phyloP scores from a whole-genome alignment of 2,888 invertebrate species.

The Falcaria lacertinaria region DNA sequence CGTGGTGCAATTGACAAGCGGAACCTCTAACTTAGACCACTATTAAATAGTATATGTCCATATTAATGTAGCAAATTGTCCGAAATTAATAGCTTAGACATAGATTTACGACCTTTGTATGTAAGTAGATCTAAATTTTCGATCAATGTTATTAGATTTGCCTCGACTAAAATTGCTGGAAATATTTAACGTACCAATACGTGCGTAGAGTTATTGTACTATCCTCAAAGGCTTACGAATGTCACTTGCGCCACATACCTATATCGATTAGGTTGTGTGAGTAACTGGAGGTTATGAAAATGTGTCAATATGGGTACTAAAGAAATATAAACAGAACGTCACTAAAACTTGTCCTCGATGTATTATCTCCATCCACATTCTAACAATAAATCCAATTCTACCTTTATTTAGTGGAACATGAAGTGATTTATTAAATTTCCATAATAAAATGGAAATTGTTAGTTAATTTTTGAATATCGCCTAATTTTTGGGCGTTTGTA shows the following conservation, averaged over 20 bases:
- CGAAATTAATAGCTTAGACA: not conserved
- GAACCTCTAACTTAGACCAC: not conserved
- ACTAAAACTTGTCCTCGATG: slow-evolving; percentile 61
- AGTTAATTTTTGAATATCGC: slow-evolving; percentile 35
- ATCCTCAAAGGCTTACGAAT: slow-evolving; percentile 21
- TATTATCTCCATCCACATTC: slow-evolving; percentile 73
- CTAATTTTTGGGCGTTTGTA: slow-evolving; percentile 35
- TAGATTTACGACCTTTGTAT: not conserved
- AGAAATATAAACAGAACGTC: slow-evolving; percentile 36
- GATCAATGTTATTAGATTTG: not conserved
- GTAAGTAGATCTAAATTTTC: no score
- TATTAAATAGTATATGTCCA: not conserved
- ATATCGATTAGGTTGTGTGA: slow-evolving; percentile 65
- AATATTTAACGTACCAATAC: not conserved
- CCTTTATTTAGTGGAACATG: slow-evolving; percentile 41
- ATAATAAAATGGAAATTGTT: slow-evolving; percentile 23
- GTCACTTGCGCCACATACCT: slow-evolving; percentile 43
- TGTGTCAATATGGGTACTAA: no score
- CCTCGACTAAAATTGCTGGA: not conserved
- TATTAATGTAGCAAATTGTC: not conserved
- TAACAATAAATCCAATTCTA: slow-evolving; percentile 66
- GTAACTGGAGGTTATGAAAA: slow-evolving; percentile 43
- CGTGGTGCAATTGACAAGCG: slow-evolving; percentile 41
- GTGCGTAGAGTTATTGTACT: no score
- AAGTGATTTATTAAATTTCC: slow-evolving; percentile 22